Percentiles rank a stretch among this genome's conserved stretches.
These are phyloP conservation scores for Drosophila formosana DNA, from an alignment of 2,888 invertebrate species.

Conservation along the genomic window DNA sequence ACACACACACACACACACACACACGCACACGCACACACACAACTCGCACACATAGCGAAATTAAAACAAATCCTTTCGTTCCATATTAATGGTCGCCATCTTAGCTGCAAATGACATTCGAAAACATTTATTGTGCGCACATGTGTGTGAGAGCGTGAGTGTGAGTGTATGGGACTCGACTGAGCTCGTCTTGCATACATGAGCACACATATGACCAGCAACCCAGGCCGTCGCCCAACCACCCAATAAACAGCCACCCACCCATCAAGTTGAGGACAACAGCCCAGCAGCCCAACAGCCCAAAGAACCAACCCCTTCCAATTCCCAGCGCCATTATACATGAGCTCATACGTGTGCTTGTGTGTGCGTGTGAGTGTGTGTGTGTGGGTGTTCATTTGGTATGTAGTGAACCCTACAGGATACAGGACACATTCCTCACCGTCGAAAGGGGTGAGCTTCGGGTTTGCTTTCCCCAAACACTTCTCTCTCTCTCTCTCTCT, in stretches of 20 bases:
- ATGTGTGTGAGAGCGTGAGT: not conserved
- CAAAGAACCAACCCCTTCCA: constrained; percentile 37
- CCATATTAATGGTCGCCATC: constrained; percentile 82
- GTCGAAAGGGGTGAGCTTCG: constrained; percentile 59
- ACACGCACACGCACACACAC: constrained; percentile 12
- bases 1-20: constrained; percentile 13
- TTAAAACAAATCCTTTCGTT: constrained; percentile 82
- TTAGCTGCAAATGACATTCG: constrained; percentile 82
- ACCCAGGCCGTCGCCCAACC: constrained; percentile 46
- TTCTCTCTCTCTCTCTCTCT: not conserved
- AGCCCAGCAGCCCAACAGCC: constrained; percentile 48
- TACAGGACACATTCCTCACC: constrained; percentile 81
- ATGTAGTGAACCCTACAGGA: constrained; percentile 80
- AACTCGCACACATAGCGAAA: constrained; percentile 65
- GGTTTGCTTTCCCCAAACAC: constrained; percentile 13
- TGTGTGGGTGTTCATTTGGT: constrained; percentile 74
- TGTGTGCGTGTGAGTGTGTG: constrained; percentile 22
- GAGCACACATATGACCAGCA: constrained; percentile 57
- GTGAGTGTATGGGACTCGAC: constrained; percentile 24
- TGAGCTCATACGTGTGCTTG: constrained; percentile 5
- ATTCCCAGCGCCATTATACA: constrained; percentile 70
- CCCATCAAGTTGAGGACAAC: constrained; percentile 46
- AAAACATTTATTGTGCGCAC: constrained; percentile 75
- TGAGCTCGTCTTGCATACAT: constrained; percentile 38
- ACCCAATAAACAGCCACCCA: constrained; percentile 39